A percentile compares a stretch with the other conserved stretches of the same genome.
Evolutionary conservation across 2,888 invertebrate species (phyloP).

Genomic region (Caenorhabditis zanzibari): DNA sequence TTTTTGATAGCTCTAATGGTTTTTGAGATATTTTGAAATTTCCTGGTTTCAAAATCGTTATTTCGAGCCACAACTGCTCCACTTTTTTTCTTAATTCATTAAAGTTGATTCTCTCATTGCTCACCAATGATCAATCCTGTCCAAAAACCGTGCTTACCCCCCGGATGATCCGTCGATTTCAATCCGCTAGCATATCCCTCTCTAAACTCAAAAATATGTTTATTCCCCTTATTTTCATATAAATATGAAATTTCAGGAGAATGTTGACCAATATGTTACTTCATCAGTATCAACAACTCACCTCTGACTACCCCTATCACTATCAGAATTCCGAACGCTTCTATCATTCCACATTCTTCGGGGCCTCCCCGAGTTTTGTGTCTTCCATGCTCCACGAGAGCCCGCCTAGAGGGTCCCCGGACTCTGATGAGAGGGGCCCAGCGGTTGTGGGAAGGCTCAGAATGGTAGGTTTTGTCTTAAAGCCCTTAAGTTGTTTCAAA

Average conservation of each 20-base stretch:
- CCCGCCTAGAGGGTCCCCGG: background rate
- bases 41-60: no score
- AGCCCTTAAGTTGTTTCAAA: no score
- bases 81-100: background rate
- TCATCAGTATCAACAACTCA: conserved; percentile 13
- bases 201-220: conserved; percentile 30
- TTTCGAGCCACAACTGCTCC: background rate
- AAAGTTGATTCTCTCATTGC: background rate
- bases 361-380: background rate
- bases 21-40: background rate
- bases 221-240: background rate
- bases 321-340: background rate
- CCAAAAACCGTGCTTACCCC: conserved; percentile 32
- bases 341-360: background rate
- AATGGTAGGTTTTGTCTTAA: conserved; percentile 2
- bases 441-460: background rate
- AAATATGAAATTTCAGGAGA: conserved; percentile 27
- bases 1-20: background rate
- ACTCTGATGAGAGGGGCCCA: background rate
- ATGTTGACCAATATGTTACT: conserved; percentile 46
- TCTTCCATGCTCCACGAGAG: background rate
- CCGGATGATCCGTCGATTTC: background rate
- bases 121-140: conserved; percentile 21
- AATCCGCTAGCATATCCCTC: background rate
- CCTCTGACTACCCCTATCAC: background rate